These are phyloP conservation scores for Spodoptera littoralis DNA, from an alignment of 2,888 invertebrate species.

Conservation along the genomic window DNA sequence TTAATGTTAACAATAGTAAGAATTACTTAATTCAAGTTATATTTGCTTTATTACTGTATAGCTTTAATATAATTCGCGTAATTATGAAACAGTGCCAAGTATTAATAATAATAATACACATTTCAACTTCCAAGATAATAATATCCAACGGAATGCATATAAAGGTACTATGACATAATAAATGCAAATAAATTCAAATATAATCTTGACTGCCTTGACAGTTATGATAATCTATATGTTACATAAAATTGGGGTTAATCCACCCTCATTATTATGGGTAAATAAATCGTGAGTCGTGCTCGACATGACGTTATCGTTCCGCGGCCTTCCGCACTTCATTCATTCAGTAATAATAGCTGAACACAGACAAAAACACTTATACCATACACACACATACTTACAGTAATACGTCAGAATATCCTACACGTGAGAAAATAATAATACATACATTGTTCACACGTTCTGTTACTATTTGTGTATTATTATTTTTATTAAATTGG, in stretches of 20 bases:
- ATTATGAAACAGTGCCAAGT: not conserved
- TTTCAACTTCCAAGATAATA: not conserved
- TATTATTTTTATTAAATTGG: conserved; percentile 1
- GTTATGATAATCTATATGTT: conserved; percentile 13
- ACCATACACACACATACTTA: conserved; percentile 12
- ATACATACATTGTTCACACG: conserved; percentile 39
- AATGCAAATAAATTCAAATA: conserved; percentile 11
- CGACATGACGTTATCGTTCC: conserved; percentile 57
- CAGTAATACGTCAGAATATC: conserved; percentile 10
- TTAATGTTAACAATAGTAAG: conserved; percentile 3
- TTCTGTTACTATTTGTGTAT: conserved; percentile 7
- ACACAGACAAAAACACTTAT: conserved; percentile 31
- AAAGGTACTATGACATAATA: conserved; percentile 6
- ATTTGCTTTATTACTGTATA: not conserved
- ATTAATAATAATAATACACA: not conserved
- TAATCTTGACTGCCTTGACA: conserved; percentile 16
- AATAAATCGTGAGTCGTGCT: conserved; percentile 48
- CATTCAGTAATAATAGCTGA: conserved; percentile 57
- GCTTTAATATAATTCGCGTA: no score
- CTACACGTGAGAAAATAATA: conserved; percentile 37
- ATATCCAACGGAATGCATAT: conserved; percentile 5
- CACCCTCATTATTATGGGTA: conserved; percentile 32
- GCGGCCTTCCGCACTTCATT: conserved; percentile 67
- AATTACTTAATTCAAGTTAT: not conserved
- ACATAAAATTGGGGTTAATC: conserved; percentile 43